Base-by-base conservation (phyloP, 2,888 invertebrate species). In the Phengaris alcon region DNA sequence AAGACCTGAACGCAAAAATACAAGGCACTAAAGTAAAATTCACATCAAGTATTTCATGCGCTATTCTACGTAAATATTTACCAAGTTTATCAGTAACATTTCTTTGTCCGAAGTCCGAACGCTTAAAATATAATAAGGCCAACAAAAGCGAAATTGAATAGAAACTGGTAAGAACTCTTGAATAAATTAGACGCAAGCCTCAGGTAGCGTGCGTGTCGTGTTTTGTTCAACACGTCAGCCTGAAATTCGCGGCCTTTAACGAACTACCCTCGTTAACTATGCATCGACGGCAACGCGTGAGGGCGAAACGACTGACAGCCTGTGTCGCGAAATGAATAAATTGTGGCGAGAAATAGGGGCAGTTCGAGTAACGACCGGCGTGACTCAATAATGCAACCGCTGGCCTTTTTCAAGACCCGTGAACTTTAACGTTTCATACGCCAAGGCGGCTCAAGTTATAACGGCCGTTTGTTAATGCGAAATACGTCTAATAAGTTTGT, bases 241-340 rank as follows among this genome's bases (percentile, higher is more conserved):
- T 89, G 87, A 90, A 90, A 78, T 90, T 89, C 86, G 90, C 91
- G 91, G 90, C 92, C 91, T 93, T 93, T 91, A 88, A 89, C 88
- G 88, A 86, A 87, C 84, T 84, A 82, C 81, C 82, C 85, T 89
- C 88, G 90, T 93, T 88, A 93, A 86, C 77, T 84, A 92, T 93
- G 90, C 90, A 93, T 90, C 84, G 89, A 84, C 82, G 85, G 87
- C 88, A 86, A 87, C 87, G 87, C 86, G 89, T 87, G 84, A 85
- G 88, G 90, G 89, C 88, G 89, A 88, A 88, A 88, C 35, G 35
- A 35, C 90, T 86, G 90, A 85, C 90, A 86, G 88, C 87, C 89
- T 90, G 90, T 91, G 89, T 93, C 92, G 93, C 93, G 86, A 93
- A 93, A 93, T 92, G 91, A 90, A 93, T 93, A 93, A 92, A 91